A percentile compares a stretch with the other conserved stretches of the same genome.
phyloP scores from a whole-genome alignment of 2,888 invertebrate genomes.

The Caenorhabditis zanzibari region DNA sequence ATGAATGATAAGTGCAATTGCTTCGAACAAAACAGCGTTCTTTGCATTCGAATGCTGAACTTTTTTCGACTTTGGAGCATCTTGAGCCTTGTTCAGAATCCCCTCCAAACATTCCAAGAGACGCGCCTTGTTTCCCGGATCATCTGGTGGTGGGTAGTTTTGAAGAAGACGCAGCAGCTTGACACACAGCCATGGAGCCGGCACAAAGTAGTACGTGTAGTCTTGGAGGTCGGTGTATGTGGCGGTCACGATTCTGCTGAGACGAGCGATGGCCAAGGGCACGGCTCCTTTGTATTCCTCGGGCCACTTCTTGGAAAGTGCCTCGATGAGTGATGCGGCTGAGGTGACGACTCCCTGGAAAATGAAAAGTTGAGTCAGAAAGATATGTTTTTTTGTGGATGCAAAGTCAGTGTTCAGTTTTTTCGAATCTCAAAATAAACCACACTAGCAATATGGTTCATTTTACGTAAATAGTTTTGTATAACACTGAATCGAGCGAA shows the following conservation, averaged over 20 bases:
- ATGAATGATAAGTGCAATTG: slow-evolving; percentile 99
- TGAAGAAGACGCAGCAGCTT: slow-evolving; percentile 96
- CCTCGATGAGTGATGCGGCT: slow-evolving; percentile 97
- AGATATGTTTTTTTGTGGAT: not conserved
- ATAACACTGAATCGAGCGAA: too few species aligned
- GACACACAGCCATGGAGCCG: slow-evolving; percentile 99
- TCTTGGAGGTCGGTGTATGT: slow-evolving; percentile 98
- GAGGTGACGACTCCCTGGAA: slow-evolving; percentile 95
- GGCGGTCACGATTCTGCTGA: slow-evolving; percentile 95
- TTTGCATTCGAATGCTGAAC: slow-evolving; percentile 99
- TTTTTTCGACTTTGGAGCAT: slow-evolving; percentile 99
- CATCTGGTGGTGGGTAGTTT: slow-evolving; percentile 98
- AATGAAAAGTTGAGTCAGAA: not conserved
- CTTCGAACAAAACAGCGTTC: slow-evolving; percentile 99
- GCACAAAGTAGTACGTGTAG: slow-evolving; percentile 99
- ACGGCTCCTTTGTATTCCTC: slow-evolving; percentile 99
- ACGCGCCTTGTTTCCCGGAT: slow-evolving; percentile 96
- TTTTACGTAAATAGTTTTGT: too few species aligned
- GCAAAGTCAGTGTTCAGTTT: not conserved
- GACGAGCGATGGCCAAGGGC: slow-evolving; percentile 95
- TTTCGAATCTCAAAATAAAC: too few species aligned
- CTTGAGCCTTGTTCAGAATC: slow-evolving; percentile 88
- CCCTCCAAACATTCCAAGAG: slow-evolving; percentile 94
- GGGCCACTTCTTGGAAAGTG: slow-evolving; percentile 97
- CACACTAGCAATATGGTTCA: too few species aligned